Evolutionary conservation across 2,113 vertebrate species (phyloP), one percentile per base, ranked within the genome.

Genomic region (Dicaeum eximium): DNA sequence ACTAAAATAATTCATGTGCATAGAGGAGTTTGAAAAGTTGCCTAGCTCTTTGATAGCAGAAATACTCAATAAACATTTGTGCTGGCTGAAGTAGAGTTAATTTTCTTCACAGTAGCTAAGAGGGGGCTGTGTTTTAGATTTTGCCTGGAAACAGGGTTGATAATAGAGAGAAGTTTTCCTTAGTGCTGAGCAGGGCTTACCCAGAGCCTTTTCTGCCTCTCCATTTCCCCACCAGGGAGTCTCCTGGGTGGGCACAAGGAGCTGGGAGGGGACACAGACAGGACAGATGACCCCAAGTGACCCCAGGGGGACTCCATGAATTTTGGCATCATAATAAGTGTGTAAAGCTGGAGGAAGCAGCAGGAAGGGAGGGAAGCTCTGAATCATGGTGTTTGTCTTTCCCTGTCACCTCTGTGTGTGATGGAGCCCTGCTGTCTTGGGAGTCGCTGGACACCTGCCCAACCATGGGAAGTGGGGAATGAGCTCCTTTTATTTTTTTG

Each of bases 381-480:
- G 0, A 47, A 42, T 2, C 30, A 7, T 12, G 35, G 40, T 0
- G 0, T 9, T 71, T 17, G 1, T 71, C 16, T 56, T 31, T 30
- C 30, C 31, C 7, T 47, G 42, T 42, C 42, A 15, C 21, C 2
- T 1, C 2, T 2, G 25, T 1, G 0, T 3, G 40, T 22, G 57
- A 8, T 5, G 9, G 64, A 70, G 23, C 73, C 15, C 19, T 38
- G 47, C 23, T 4, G 2, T 31, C n/a, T 48, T 56, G 42, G 35
- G 35, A 3, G 3, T 31, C 42, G 30, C 66, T 71, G 66, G n/a
- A 8, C 31, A 31, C 30, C 28, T 40, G 30, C 21, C 48, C 15
- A n/a, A 1, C 24, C 17, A 2, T 18, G 57, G 21, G 6, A 35
- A 48, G 7, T 35, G 24, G 42, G 42, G 11, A 30, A 18, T 35